Conservation (phyloP, 1,140 invertebrate genomes). For the Capitella teleta region DNA sequence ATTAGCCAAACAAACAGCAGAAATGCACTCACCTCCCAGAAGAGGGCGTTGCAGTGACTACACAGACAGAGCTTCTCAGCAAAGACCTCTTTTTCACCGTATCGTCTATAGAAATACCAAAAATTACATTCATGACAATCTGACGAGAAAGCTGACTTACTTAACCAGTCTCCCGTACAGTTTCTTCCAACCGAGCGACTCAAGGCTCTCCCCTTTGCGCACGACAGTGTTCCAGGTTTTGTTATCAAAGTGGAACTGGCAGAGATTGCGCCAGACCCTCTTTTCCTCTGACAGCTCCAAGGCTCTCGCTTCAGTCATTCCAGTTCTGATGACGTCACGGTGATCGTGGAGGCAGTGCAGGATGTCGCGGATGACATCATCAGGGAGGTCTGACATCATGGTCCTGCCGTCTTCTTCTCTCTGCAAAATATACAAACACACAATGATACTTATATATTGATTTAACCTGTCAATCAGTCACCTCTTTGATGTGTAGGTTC, state of each 20-base stretch:
- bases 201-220: constrained; percentile 17
- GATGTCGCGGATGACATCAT: constrained; percentile 85
- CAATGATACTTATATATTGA: not conserved
- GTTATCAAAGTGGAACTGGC: constrained; percentile 80
- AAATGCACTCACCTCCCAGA: constrained; percentile 75
- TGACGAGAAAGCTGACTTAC: constrained; percentile 16
- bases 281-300: constrained; percentile 73
- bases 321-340: constrained; percentile 68
- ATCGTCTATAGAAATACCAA: constrained; percentile 58
- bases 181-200: constrained; percentile 23
- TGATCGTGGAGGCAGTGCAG: constrained; percentile 81
- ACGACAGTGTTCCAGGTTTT: constrained; percentile 66
- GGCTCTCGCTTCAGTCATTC: constrained; percentile 59
- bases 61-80: constrained; percentile 90
- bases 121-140: not conserved
- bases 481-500: constrained; percentile 49
- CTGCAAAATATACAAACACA: constrained; percentile 44
- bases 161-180: constrained; percentile 28
- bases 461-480: too few relatives aligned
- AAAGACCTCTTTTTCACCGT: constrained; percentile 83
- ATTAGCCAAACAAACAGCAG: too few relatives aligned
- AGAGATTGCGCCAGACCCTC: constrained; percentile 81
- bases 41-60: constrained; percentile 86
- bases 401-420: constrained; percentile 69
- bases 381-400: constrained; percentile 78